These are phyloP conservation scores for Drosophila infuscata DNA, from an alignment of 2,888 invertebrate species.

Conservation along the genomic window DNA sequence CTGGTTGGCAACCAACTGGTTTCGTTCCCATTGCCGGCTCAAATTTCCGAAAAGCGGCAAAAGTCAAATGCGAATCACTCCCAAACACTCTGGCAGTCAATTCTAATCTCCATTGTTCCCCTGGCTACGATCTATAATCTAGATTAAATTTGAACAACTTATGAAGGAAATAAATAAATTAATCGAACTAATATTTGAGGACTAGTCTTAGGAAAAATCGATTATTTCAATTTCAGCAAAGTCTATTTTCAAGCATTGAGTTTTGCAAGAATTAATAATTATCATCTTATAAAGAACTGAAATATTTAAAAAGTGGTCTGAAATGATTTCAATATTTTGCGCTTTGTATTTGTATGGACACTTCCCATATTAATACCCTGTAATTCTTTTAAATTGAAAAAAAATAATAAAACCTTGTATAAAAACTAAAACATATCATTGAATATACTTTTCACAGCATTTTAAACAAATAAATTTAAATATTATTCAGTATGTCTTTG, in stretches of 20 bases:
- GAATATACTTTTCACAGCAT: neutral
- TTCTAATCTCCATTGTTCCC: constrained; percentile 34
- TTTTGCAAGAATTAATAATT: too few species aligned
- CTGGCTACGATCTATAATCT: neutral
- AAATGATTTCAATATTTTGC: neutral
- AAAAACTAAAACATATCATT: neutral
- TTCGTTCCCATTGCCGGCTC: constrained; percentile 62
- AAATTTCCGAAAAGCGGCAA: constrained; percentile 50
- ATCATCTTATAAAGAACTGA: neutral
- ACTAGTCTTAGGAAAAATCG: neutral
- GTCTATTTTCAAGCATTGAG: neutral
- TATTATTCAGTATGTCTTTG: neutral
- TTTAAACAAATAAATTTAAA: too few species aligned
- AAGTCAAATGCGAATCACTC: constrained; percentile 40
- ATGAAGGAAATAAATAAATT: constrained; percentile 2
- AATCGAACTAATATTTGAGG: neutral
- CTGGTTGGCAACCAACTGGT: constrained; percentile 43
- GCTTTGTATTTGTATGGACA: neutral
- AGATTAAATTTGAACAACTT: neutral
- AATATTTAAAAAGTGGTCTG: neutral
- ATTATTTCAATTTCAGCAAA: neutral
- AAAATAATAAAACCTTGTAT: neutral
- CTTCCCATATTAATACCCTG: neutral
- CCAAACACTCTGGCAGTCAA: constrained; percentile 13
- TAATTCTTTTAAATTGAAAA: too few species aligned